Conservation (phyloP, 1,140 invertebrate genomes). For the Meloidogyne floridensis region DNA sequence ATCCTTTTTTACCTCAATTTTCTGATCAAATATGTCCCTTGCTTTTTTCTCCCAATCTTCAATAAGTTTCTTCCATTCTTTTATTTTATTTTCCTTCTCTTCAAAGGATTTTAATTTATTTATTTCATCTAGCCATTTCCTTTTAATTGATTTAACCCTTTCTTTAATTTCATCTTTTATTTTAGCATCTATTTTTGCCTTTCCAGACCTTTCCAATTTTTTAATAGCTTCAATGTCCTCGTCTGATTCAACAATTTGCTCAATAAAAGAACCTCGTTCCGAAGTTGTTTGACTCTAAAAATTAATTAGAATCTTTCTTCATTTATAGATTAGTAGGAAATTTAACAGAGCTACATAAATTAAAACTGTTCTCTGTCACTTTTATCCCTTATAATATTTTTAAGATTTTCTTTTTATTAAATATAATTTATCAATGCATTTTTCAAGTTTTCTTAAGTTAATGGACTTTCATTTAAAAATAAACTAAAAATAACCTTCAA, state of each 20-base stretch:
- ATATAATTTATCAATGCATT: no score
- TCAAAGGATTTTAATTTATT: neutral
- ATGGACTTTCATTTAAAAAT: no score
- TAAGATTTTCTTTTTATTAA: no score
- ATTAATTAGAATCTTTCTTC: no score
- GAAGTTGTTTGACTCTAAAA: neutral
- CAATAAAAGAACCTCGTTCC: neutral
- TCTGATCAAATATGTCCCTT: neutral
- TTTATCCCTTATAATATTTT: no score
- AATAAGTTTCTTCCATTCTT: neutral
- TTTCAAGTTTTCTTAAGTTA: no score
- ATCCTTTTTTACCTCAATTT: neutral
- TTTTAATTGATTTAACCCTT: neutral
- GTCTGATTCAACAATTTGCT: neutral
- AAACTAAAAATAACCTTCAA: no score
- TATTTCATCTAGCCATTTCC: neutral
- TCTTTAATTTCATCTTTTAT: slow-evolving; percentile 3
- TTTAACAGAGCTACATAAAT: no score
- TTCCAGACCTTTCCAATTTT: neutral
- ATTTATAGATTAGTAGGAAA: no score
- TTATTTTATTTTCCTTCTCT: neutral
- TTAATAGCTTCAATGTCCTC: neutral
- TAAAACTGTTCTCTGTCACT: no score
- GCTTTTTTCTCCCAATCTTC: neutral
- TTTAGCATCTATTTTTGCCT: neutral